Evolutionary conservation across 2,113 vertebrate genomes (phyloP), one percentile per base, ranked within the genome.

Genomic region (Podiceps cristatus): DNA sequence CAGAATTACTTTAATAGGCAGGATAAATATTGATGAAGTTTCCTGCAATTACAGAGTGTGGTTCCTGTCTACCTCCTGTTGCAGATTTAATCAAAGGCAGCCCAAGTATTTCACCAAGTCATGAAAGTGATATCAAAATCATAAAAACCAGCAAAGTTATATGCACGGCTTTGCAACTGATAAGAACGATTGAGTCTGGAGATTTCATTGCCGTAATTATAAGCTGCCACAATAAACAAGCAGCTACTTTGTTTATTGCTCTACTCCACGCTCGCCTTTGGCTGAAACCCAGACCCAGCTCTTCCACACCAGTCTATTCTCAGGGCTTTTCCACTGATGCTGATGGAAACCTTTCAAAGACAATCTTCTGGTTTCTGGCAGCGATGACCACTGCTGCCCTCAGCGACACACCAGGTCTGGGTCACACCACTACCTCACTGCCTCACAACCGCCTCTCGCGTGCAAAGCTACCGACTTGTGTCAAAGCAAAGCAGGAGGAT

Each of bases 221-320:
- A 94, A 88, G 27, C 64, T 40, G 67, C 74, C 63, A 78, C 66
- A 63, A 95, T 71, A 91, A 97, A 75, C 33, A 68, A 92, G 76
- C n/a, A 91, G 52, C 35, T 78, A 55, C 44, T 84, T 55, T 17
- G 7, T 82, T 76, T 88, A 55, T 69, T 88, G 71, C 82, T 96
- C 64, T 47, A 9, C 50, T 67, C 56, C 24, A 35, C 1, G 0
- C 24, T 92, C 33, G 37, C 24, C 33, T 67, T 56, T 93, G 91
- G 79, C 80, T 81, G 69, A 81, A 78, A 68, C 31, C 40, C 66
- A 94, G 53, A 73, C 23, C 58, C 44, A 27, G 47, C 60, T 63
- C 17, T 49, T 86, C 56, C 47, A 66, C 53, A 84, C 33, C 63
- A 64, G 68, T 10, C 44, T 42, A 0, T 17, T 74, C 62, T 72